Evolutionary conservation across 1,140 invertebrate genomes (phyloP), one percentile per base, ranked within the genome.

Genomic region (Sycophila sp.): DNA sequence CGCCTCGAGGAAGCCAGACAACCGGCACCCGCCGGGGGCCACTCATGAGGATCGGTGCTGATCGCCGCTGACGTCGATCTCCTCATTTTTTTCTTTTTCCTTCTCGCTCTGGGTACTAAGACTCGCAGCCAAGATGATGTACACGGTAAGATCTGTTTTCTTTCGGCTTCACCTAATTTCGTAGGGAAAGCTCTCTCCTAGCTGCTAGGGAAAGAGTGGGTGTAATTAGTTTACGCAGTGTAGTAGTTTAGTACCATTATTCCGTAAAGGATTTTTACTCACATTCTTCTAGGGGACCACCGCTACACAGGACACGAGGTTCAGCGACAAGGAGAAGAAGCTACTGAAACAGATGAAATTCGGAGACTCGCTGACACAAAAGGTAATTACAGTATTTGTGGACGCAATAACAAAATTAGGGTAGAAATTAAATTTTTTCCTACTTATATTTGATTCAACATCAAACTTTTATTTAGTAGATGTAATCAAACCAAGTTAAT

Each of bases 291-390:
- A 98, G 96, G 98, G 98, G 49, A 99, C 98, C 30, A 98, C 94
- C 77, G 95, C 97, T 42, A 97, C 99, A 81, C 98, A 99, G 87
- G 98, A 99, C 85, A 99, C 96, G 80, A 91, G 98, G 74, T 99
- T 99, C 87, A 96, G 96, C 80, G 97, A 99, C 85, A 99, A 99
- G 85, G 97, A 99, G 86, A 99, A 99, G 86, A 99, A 99, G 80
- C 88, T 99, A 40, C 90, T 99, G 83, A 99, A 99, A 84, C 94
- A 96, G 85, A 98, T 99, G 96, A 98, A 96, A 84, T 99, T 99
- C 87, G 94, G 94, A 36, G 96, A 98, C 82, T 93, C 92, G 73
- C 87, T 99, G 49, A 92, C 92, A 67, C 93, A 94, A 83, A 96
- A 94, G 90, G 96, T 97, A 49, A 24, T 13, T 15, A 56, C n/a